Evolutionary conservation across 2,797 vertebrate genomes (phyloP), one percentile per base, ranked within the genome.

Genomic region (Parauchenoglanis punctatus): DNA sequence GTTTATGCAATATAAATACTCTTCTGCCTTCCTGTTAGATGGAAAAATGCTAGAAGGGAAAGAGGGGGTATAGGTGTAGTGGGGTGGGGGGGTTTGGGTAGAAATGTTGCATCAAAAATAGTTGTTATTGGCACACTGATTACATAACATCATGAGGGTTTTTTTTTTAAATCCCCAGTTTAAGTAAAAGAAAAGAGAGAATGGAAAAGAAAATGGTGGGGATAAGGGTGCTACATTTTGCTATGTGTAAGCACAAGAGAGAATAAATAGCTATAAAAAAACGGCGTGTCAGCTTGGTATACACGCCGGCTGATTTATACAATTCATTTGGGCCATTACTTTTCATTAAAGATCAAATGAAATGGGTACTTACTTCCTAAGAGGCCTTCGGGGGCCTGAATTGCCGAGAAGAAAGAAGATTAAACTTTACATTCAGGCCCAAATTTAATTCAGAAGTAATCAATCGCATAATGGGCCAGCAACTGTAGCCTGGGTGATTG

Each of bases 371-470:
- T 99, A 99, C 97, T 99, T 98, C 98, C 98, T 99, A 99, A 99
- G 98, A 99, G 98, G 98, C 98, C 98, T 99, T 99, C 98, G 97
- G 99, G 99, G 98, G 99, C 97, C 97, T 99, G 98, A 99, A 99
- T 99, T 99, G 98, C 97, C 96, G 97, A 98, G 98, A 99, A 99
- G 99, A 99, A 99, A 99, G 98, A 99, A 99, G 99, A 99, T 99
- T 99, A 99, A 99, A 99, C 98, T 99, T 99, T 99, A 99, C 99
- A 99, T 99, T 99, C 98, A 99, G 97, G 97, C 98, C 98, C 98
- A 99, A 99, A 99, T 99, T 99, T 99, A 99, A 99, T 99, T 99
- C 99, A 99, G 98, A 99, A 99, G 99, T 99, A 99, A 99, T 99
- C 98, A 99, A 99, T 99, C 97, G 98, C 98, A 99, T 99, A 99